Evolutionary conservation across 2,797 vertebrate species (phyloP), one percentile per base, ranked within the genome.

Genomic region (Rhinichthys osculus): DNA sequence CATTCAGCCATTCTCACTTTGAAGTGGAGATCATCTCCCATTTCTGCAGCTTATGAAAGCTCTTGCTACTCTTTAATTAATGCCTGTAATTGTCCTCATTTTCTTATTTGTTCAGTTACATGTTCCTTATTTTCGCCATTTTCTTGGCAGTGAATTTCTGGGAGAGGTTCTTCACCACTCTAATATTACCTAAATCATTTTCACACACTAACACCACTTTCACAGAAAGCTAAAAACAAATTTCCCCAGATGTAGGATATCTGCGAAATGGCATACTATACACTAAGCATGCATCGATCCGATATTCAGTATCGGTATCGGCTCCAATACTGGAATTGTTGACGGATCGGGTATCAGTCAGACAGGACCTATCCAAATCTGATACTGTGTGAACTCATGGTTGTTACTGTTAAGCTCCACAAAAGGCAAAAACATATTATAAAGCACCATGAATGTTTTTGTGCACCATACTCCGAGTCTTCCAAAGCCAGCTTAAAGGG

Each of bases 31-130:
- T 71, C 79, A 57, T 81, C 64, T 38, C 14, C 21, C 33, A 40
- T 69, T 81, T 35, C 40, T 47, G 57, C 71, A 47, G 30, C 72
- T 40, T n/a, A 52, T 66, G 62, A 76, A 66, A 33, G 38, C 42
- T 66, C n/a, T 74, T 66, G 54, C 38, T 83, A 40, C 64, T 73
- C 44, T 73, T 77, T 73, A 64, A 76, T 66, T 64, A 74, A 76
- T 76, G 82, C 30, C 10, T 17, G 40, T 40, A 13, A 79, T 70
- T 71, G 19, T 80, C 35, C 78, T 54, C 14, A 81, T 70, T 81
- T 38, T 54, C 50, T 57, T 81, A 52, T 67, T 73, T 67, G 72
- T 52, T 80, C 42, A 33, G 3, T 47, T 38, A 23, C 19, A n/a
- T 38, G 19, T 30, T 35, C 44, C 62, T 69, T n/a, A 52, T 69